These are phyloP conservation scores for Amblyjoppa fuscipennis DNA, from an alignment of 2,888 invertebrate genomes.

Conservation along the genomic window DNA sequence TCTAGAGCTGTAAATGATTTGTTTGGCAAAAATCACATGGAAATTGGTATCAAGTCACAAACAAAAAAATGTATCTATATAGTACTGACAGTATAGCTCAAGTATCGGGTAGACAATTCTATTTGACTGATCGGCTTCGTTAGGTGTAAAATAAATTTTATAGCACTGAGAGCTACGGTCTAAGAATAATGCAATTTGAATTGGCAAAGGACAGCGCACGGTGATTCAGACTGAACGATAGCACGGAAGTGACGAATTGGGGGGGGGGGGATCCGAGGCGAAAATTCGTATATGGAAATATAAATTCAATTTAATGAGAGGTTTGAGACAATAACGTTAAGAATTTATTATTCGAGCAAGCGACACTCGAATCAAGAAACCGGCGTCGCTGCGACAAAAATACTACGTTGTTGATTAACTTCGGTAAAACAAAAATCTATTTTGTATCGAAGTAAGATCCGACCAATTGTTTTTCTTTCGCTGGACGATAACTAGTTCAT, in stretches of 20 bases:
- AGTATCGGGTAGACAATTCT: slow-evolving; percentile 5
- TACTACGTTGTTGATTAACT: background rate
- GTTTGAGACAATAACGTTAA: background rate
- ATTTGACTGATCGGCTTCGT: slow-evolving; percentile 28
- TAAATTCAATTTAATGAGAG: background rate
- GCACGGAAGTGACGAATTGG: background rate
- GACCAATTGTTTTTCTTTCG: background rate
- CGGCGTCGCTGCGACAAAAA: background rate
- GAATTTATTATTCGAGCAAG: background rate
- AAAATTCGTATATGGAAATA: slow-evolving; percentile 10
- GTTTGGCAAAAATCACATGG: background rate
- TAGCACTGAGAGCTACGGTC: slow-evolving; percentile 17
- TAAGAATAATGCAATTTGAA: slow-evolving; percentile 54
- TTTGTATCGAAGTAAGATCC: too few relatives aligned
- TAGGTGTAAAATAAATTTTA: slow-evolving; percentile 48
- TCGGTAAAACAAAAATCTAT: background rate
- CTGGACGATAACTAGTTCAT: background rate
- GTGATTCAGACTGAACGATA: slow-evolving; percentile 24
- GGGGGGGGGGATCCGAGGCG: background rate
- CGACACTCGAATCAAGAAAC: background rate
- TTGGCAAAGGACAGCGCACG: slow-evolving; percentile 21
- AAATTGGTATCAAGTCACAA: background rate
- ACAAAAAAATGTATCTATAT: background rate
- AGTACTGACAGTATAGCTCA: background rate
- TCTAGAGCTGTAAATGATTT: background rate